Percentiles rank a stretch among this genome's conserved stretches.
These are phyloP conservation scores for Helicorthomorpha holstii DNA, from an alignment of 1,140 invertebrate species.

Conservation along the genomic window DNA sequence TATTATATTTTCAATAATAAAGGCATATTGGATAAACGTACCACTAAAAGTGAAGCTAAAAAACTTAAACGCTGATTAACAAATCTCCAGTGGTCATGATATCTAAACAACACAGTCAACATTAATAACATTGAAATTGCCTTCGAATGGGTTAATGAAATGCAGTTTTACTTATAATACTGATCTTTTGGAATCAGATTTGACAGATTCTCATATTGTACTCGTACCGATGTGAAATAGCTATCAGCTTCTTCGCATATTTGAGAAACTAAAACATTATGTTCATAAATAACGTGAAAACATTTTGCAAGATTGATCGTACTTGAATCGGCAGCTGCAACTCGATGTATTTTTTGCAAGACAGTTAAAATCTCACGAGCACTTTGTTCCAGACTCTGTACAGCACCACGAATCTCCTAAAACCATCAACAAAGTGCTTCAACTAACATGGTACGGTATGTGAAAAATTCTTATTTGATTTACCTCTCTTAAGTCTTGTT, in stretches of 20 bases:
- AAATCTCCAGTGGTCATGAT: slow-evolving; percentile 69
- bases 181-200: slow-evolving; percentile 41
- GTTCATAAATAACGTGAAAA: no score
- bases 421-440: no score
- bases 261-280: slow-evolving; percentile 28
- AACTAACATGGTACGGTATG: no score
- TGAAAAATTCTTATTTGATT: no score
- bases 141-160: neutral
- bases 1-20: no score
- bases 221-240: slow-evolving; percentile 35
- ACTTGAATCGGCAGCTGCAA: no score
- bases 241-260: slow-evolving; percentile 37
- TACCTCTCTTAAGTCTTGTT: no score
- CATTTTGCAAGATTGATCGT: no score
- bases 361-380: slow-evolving; percentile 45
- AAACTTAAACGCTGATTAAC: slow-evolving; percentile 63
- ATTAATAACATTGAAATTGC: neutral
- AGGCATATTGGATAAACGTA: no score
- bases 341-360: slow-evolving; percentile 53
- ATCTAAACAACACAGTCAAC: slow-evolving; percentile 27
- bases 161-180: slow-evolving; percentile 39
- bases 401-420: slow-evolving; percentile 47
- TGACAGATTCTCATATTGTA: slow-evolving; percentile 37
- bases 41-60: slow-evolving; percentile 52
- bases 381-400: slow-evolving; percentile 47